Conservation (phyloP, 92 coral and sea anemone species). For the Phenganax stokvisi region DNA sequence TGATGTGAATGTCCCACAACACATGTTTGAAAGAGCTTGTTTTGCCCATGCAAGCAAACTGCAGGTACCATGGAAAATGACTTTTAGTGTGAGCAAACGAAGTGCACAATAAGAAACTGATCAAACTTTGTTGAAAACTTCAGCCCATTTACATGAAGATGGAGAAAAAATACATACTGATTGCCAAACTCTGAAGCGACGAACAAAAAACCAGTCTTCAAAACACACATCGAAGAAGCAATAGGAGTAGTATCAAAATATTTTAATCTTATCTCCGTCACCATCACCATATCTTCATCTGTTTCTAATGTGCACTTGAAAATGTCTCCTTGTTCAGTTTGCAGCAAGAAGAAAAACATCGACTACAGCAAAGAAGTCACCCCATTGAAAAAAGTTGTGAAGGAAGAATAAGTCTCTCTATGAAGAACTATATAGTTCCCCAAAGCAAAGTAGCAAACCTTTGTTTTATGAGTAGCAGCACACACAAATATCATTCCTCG, state of each 20-base stretch:
- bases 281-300: slow-evolving; percentile 88
- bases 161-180: slow-evolving; percentile 60
- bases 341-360: slow-evolving; percentile 95
- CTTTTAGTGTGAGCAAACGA: too few species aligned
- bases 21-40: too few species aligned
- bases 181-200: slow-evolving; percentile 98
- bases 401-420: background rate
- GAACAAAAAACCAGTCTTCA: slow-evolving; percentile 92
- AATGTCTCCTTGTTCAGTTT: slow-evolving; percentile 98
- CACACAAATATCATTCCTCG: slow-evolving; percentile 99
- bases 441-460: slow-evolving; percentile 51
- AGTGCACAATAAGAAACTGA: background rate
- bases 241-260: slow-evolving; percentile 95
- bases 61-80: too few species aligned
- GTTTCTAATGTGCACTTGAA: slow-evolving; percentile 91
- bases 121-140: background rate
- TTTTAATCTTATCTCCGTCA: slow-evolving; percentile 93
- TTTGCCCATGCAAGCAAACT: too few species aligned
- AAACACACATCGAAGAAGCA: slow-evolving; percentile 82
- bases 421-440: background rate
- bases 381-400: background rate
- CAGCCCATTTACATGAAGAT: background rate
- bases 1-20: too few species aligned
- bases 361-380: slow-evolving; percentile 51
- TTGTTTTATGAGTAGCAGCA: slow-evolving; percentile 95